phyloP scores from a whole-genome alignment of 2,113 vertebrate genomes.

The Pituophis catenifer region DNA sequence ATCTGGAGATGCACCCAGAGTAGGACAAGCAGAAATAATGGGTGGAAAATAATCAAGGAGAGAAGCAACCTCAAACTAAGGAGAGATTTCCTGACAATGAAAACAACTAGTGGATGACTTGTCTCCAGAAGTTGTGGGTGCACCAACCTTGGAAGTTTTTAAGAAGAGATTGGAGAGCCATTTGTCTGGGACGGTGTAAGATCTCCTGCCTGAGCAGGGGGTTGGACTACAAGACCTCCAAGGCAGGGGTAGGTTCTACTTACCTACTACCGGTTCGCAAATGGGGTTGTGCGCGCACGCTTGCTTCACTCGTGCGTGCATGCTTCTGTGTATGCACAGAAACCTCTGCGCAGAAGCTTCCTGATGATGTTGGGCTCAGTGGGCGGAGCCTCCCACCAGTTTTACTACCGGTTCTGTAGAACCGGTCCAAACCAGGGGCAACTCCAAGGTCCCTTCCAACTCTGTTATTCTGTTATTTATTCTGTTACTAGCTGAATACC shows the following conservation, averaged over 20 bases:
- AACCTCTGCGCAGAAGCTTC: too few species aligned
- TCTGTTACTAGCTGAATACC: too few species aligned
- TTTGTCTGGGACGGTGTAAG: neutral
- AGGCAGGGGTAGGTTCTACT: neutral
- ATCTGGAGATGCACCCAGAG: neutral
- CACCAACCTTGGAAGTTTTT: neutral
- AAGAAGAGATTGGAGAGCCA: neutral
- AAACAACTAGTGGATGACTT: neutral
- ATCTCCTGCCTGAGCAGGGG: neutral
- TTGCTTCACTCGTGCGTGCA: too few species aligned
- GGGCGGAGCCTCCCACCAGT: too few species aligned
- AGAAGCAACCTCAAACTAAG: neutral
- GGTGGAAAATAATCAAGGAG: neutral
- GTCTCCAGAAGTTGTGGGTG: neutral
- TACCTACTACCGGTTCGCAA: too few species aligned
- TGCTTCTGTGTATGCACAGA: too few species aligned
- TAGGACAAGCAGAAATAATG: neutral
- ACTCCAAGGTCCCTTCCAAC: too few species aligned
- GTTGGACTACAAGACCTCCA: neutral
- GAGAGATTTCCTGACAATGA: neutral
- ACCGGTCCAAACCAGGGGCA: too few species aligned
- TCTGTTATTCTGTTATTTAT: too few species aligned
- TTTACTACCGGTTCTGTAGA: too few species aligned
- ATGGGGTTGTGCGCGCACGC: too few species aligned
- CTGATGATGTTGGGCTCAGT: too few species aligned